phyloP scores from a whole-genome alignment of 2,113 vertebrate species.

The Catharus minimus region DNA sequence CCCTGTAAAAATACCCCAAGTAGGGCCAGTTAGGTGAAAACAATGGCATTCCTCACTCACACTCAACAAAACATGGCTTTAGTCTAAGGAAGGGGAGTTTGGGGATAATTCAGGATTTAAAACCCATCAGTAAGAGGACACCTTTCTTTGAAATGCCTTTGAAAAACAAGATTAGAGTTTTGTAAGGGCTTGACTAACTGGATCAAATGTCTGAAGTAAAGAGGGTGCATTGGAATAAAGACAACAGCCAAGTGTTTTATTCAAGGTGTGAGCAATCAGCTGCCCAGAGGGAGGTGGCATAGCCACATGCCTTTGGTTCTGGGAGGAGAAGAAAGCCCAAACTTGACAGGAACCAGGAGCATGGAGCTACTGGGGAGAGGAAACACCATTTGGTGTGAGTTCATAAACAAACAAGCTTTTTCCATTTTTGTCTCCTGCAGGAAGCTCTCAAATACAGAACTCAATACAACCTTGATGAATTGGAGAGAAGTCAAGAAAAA shows the following conservation, averaged over 20 bases:
- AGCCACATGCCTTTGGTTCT: background rate
- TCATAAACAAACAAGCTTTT: background rate
- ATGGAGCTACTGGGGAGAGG: background rate
- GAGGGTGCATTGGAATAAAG: background rate
- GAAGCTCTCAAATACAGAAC: background rate
- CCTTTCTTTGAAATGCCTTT: background rate
- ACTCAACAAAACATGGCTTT: background rate
- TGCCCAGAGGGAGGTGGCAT: background rate
- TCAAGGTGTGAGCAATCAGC: background rate
- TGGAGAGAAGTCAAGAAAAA: background rate
- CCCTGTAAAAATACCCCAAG: background rate
- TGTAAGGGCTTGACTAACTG: background rate
- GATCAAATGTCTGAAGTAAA: background rate
- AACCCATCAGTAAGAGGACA: background rate
- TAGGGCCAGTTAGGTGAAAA: background rate
- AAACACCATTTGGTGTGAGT: background rate
- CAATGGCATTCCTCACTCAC: background rate
- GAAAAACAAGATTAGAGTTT: background rate
- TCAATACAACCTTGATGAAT: background rate
- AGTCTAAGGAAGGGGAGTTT: background rate
- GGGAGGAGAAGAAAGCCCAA: background rate
- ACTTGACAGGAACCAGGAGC: rapidly evolving
- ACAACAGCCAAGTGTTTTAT: background rate
- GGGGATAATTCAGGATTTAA: background rate
- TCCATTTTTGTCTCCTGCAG: background rate